Percentiles rank a stretch among this genome's conserved stretches.
Conservation (phyloP, 2,113 vertebrate species). For the Amphiprion percula region DNA sequence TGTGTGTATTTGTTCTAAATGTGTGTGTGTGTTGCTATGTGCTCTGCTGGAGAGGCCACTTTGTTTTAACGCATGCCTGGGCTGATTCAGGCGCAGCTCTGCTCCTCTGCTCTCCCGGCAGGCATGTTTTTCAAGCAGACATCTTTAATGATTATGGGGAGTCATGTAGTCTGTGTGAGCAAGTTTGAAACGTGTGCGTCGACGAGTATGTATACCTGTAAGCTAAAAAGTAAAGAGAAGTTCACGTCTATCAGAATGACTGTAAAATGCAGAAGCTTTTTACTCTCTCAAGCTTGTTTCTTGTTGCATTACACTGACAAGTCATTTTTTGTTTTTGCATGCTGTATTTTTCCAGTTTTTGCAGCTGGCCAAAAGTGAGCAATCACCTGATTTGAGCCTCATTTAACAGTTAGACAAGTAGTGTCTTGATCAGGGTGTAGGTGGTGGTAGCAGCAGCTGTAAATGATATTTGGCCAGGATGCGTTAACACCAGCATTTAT, state of each 20-base stretch:
- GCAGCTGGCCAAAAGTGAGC: slow-evolving; percentile 24
- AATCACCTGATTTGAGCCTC: slow-evolving; percentile 43
- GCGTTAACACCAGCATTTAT: slow-evolving; percentile 68
- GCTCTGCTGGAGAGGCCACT: slow-evolving; percentile 73
- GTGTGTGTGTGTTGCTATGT: slow-evolving; percentile 53
- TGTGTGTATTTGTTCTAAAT: slow-evolving; percentile 32
- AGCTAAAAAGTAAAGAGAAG: slow-evolving; percentile 23
- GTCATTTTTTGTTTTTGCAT: neutral
- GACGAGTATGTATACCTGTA: slow-evolving; percentile 15
- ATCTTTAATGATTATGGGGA: slow-evolving; percentile 82
- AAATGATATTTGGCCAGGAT: slow-evolving; percentile 65
- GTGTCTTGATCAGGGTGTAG: slow-evolving; percentile 65
- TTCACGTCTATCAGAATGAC: slow-evolving; percentile 15
- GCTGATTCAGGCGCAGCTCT: slow-evolving; percentile 79
- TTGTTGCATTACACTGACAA: slow-evolving; percentile 16
- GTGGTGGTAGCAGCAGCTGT: slow-evolving; percentile 48
- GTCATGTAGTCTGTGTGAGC: slow-evolving; percentile 53
- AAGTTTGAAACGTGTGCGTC: slow-evolving; percentile 23
- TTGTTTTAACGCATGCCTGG: slow-evolving; percentile 85
- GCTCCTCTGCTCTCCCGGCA: slow-evolving; percentile 71
- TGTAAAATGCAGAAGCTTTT: slow-evolving; percentile 25
- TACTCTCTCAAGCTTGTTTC: neutral
- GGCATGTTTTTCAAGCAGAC: slow-evolving; percentile 80
- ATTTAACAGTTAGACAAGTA: slow-evolving; percentile 64
- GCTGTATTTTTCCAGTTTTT: slow-evolving; percentile 20